Evolutionary conservation across 2,888 invertebrate genomes (phyloP), one percentile per base, ranked within the genome.

Genomic region (Zaprionus lineosus): DNA sequence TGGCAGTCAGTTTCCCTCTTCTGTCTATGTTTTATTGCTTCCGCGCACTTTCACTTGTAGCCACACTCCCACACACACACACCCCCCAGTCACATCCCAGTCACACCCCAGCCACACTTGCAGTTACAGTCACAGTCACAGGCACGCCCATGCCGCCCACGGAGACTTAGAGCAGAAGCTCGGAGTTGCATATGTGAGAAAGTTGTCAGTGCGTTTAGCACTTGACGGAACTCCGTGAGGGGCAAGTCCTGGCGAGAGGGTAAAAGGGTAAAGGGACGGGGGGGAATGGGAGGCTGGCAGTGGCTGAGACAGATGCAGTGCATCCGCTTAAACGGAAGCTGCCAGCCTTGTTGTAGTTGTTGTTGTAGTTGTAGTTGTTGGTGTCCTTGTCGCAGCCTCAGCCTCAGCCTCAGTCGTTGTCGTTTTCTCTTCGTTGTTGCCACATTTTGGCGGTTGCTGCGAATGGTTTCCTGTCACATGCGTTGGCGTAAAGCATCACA

Each of bases 381-480:
- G 48, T 67, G 21, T 21, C 21, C 21, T 21, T 21, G 21, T 21
- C 4, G 3, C 21, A n/a, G n/a, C 21, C 21, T 21, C 3, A 5
- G 21, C 7, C 21, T 3, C 21, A 5, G 21, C 56, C n/a, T n/a
- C n/a, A n/a, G 66, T 67, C 58, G 53, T 50, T 62, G 59, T 53
- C 39, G 62, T 48, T 44, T 52, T 63, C 51, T 50, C 40, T 57
- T 51, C 46, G 62, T 40, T 74, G 76, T 79, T 83, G 81, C 84
- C 81, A 68, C 81, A 83, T 83, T 81, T 81, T 72, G 84, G 81
- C 81, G 84, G 81, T 83, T 64, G 63, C 72, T 56, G 83, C 59
- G 78, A 78, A 73, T 69, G 74, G 77, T 79, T 81, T 81, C 81
- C 81, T 81, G 84, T 72, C 69, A 73, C 65, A 74, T 74, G 74